Evolutionary conservation across 2,888 invertebrate species (phyloP), one percentile per base, ranked within the genome.

Genomic region (Hofmannophila pseudospretella): DNA sequence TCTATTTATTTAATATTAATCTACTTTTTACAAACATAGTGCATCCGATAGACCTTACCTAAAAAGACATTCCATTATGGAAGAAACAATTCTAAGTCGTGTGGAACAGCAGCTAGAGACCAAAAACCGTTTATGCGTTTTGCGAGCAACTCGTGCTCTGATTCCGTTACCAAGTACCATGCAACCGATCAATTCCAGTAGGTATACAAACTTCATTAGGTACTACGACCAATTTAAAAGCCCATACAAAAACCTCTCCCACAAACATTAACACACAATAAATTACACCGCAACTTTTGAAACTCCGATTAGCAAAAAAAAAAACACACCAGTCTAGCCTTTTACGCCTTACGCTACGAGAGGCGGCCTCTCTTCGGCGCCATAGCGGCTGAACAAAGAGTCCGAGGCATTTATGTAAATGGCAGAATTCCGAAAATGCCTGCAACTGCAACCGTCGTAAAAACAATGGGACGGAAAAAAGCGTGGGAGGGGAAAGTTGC

Each of bases 321-420:
- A 16, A 14, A 33, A 13, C 14, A 16, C 8, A 33, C 39, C 36
- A 7, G 39, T 36, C 39, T 36, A 29, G 37, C 37, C 39, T 38
- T 43, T 36, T 41, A 31, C 37, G 39, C 39, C 8, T 44, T 50
- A 49, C 54, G 56, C 49, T 53, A 47, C 47, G 50, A 51, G 51
- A 51, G 39, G 56, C 60, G 45, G 55, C 62, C 58, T 55, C 59
- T 58, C 47, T 63, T 71, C 80, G 81, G 82, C 79, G 80, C 81
- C 82, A 73, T 71, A 68, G 75, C 74, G 72, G 78, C 78, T 77
- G 69, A 67, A 81, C 80, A 81, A 81, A 81, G 80, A 67, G 64
- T 19, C 61, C 54, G 49, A 52, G 73, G 80, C 59, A 82, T 84
- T 82, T 85, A 85, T 84, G 85, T 81, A 85, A 85, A 85, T 84